Percentiles rank a stretch among this genome's conserved stretches.
phyloP scores from a whole-genome alignment of 2,888 invertebrate species.

The Petrolisthes manimaculis region DNA sequence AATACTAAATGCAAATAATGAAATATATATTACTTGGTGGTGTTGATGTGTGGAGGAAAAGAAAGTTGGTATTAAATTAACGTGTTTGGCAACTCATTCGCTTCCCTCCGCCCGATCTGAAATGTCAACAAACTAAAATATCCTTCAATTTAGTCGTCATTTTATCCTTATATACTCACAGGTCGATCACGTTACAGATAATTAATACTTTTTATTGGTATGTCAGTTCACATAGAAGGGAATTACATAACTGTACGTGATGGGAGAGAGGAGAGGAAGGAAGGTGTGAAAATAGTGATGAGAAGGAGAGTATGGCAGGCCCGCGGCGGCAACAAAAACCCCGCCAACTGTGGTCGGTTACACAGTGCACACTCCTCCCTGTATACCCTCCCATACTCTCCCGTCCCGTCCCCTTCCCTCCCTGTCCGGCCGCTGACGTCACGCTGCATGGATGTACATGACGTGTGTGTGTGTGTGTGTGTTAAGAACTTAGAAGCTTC shows the following conservation, averaged over 20 bases:
- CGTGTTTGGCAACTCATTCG: no score
- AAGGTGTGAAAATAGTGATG: neutral
- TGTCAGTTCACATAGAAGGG: no score
- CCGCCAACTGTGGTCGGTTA: neutral
- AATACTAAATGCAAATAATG: no score
- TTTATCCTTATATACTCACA: neutral
- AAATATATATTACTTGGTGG: no score
- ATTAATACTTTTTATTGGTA: no score
- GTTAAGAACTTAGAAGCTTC: neutral
- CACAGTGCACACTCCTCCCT: neutral
- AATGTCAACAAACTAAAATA: no score
- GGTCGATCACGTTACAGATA: no score
- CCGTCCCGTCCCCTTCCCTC: neutral
- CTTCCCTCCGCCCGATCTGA: no score
- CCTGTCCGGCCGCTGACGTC: neutral
- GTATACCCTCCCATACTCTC: no score
- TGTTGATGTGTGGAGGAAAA: no score
- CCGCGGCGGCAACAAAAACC: neutral
- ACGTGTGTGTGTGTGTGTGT: conserved; percentile 9
- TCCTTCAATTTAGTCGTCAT: neutral
- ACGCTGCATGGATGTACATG: neutral
- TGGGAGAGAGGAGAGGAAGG: neutral
- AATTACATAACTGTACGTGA: no score
- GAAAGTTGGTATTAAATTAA: no score
- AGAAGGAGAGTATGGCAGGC: neutral